A percentile compares a stretch with the other conserved stretches of the same genome.
phyloP scores from a whole-genome alignment of 1,140 invertebrate genomes.

The Listronotus bonariensis region DNA sequence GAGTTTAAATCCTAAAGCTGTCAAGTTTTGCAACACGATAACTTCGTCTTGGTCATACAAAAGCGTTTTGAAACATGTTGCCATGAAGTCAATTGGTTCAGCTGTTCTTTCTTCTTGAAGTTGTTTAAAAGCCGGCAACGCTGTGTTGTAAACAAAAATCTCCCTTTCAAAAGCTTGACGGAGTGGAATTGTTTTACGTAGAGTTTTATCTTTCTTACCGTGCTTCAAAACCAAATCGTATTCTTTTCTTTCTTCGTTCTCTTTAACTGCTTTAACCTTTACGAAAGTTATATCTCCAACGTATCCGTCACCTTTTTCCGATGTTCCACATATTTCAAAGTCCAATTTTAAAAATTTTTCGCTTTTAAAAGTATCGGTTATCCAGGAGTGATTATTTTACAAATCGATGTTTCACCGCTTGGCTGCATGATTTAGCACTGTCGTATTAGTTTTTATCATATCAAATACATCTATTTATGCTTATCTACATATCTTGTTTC shows the following conservation, averaged over 20 bases:
- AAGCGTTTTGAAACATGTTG: slow-evolving; percentile 6
- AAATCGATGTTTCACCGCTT: too few relatives aligned
- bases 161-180: slow-evolving; percentile 29
- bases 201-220: not conserved
- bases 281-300: too few relatives aligned
- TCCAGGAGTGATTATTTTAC: not conserved
- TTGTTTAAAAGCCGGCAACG: not conserved
- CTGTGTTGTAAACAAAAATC: not conserved
- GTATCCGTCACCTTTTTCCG: too few relatives aligned
- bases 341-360: not conserved
- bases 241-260: too few relatives aligned
- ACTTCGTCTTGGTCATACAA: slow-evolving; percentile 2
- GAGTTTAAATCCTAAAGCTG: slow-evolving; percentile 6
- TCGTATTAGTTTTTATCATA: too few relatives aligned
- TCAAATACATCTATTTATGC: too few relatives aligned
- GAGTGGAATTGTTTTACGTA: slow-evolving; percentile 14
- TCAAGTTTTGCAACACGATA: slow-evolving; percentile 22
- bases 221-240: not conserved
- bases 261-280: too few relatives aligned
- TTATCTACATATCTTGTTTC: too few relatives aligned
- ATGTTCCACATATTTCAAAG: too few relatives aligned
- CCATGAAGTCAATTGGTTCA: not conserved
- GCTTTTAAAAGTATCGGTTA: not conserved
- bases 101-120: not conserved
- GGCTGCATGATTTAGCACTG: too few relatives aligned